Conservation (phyloP, 2,797 vertebrate genomes). For the Capromys pilorides region DNA sequence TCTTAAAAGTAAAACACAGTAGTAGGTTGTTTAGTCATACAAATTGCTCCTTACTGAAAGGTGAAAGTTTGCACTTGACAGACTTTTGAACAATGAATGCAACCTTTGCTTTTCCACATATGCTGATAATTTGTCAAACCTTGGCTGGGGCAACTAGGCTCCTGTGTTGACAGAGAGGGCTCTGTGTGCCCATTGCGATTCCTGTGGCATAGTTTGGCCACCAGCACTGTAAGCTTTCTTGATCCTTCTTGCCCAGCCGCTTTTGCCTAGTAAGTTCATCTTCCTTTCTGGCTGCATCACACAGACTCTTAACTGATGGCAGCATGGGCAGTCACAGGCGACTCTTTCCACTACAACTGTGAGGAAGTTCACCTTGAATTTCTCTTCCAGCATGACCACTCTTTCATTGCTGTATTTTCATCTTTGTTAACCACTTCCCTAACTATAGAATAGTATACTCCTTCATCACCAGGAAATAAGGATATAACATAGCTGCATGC, state of each 20-base stretch:
- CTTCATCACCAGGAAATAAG: neutral
- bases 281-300: neutral
- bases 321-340: neutral
- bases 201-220: neutral
- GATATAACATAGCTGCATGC: neutral
- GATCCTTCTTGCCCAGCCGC: neutral
- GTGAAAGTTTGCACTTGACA: neutral
- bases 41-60: neutral
- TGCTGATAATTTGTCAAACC: neutral
- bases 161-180: neutral
- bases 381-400: neutral
- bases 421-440: neutral
- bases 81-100: neutral
- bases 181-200: neutral
- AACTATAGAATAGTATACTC: neutral
- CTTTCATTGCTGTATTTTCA: neutral
- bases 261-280: neutral
- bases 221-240: neutral
- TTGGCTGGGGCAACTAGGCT: neutral
- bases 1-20: neutral
- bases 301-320: neutral
- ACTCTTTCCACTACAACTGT: neutral
- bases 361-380: neutral
- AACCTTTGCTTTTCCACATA: neutral
- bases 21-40: neutral